Evolutionary conservation across 1,140 invertebrate species (phyloP).

Genomic region (Apocrypta bakeri): DNA sequence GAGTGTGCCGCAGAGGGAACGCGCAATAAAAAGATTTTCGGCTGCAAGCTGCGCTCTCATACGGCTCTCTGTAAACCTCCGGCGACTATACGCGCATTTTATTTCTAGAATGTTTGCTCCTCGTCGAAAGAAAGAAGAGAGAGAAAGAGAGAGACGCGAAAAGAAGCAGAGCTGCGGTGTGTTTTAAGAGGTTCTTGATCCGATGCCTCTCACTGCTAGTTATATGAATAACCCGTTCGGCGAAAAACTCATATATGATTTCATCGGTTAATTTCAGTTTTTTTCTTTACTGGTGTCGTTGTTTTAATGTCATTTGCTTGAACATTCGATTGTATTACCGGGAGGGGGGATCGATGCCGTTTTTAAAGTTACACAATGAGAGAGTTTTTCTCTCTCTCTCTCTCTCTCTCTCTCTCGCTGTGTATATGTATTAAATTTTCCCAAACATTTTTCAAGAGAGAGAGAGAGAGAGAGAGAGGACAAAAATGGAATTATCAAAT

Average conservation of each 20-base stretch:
- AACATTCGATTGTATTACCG: neutral
- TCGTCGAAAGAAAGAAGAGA: constrained; percentile 33
- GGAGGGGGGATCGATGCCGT: neutral
- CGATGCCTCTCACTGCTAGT: constrained; percentile 27
- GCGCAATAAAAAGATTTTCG: constrained; percentile 53
- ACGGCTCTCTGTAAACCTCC: neutral
- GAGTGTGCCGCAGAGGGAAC: constrained; percentile 54
- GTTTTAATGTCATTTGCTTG: neutral
- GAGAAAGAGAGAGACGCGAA: constrained; percentile 67
- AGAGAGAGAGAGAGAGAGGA: too few species aligned
- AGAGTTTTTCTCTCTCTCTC: too few species aligned
- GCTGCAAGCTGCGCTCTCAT: constrained; percentile 21
- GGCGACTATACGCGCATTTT: constrained; percentile 60
- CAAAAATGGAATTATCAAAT: neutral
- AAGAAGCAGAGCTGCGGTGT: constrained; percentile 55
- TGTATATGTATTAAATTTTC: neutral
- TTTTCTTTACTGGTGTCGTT: neutral
- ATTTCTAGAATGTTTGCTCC: constrained; percentile 74
- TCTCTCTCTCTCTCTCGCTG: too few species aligned
- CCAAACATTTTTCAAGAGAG: neutral
- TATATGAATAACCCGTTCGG: constrained; percentile 52
- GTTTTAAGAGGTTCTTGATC: constrained; percentile 72
- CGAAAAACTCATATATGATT: constrained; percentile 20
- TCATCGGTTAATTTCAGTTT: neutral
- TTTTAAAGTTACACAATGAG: neutral